phyloP scores from a whole-genome alignment of 2,888 invertebrate genomes.

The Drosophila stalkeri region DNA sequence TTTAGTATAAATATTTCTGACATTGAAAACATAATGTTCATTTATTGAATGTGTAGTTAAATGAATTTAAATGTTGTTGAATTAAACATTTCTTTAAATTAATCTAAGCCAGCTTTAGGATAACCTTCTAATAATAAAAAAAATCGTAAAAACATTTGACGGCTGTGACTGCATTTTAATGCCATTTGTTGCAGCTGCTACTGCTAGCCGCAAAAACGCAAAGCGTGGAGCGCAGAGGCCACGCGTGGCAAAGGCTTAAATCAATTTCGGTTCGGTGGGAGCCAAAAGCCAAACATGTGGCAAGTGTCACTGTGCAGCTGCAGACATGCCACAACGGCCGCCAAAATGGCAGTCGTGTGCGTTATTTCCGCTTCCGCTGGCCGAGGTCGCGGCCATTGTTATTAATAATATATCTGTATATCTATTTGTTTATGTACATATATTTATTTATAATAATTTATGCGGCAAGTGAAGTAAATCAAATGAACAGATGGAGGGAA shows the following conservation, averaged over 20 bases:
- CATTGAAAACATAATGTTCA: no score
- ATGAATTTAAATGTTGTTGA: no score
- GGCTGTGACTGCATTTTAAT: slow-evolving; percentile 65
- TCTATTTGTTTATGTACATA: slow-evolving; percentile 5
- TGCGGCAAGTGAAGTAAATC: slow-evolving; percentile 71
- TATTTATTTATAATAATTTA: slow-evolving; percentile 72
- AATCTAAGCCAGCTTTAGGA: background rate
- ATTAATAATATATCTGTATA: slow-evolving; percentile 28
- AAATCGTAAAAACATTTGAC: slow-evolving; percentile 47
- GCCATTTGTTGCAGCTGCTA: slow-evolving; percentile 71
- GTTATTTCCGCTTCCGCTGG: slow-evolving; percentile 61
- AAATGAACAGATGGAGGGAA: slow-evolving; percentile 47
- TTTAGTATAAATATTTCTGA: no score
- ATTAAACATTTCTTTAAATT: background rate
- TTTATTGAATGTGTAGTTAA: no score
- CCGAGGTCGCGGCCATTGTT: slow-evolving; percentile 31
- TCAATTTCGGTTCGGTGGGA: slow-evolving; percentile 62
- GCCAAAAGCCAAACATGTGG: slow-evolving; percentile 66
- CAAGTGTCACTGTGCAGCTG: slow-evolving; percentile 54
- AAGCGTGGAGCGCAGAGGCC: slow-evolving; percentile 21
- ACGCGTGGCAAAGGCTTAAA: slow-evolving; percentile 53
- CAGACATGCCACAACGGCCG: slow-evolving; percentile 53
- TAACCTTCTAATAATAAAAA: background rate
- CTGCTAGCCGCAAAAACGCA: slow-evolving; percentile 47
- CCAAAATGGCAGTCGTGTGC: slow-evolving; percentile 51